These are phyloP conservation scores for Drosophila albomicans DNA, from an alignment of 1,140 invertebrate genomes.

Conservation along the genomic window DNA sequence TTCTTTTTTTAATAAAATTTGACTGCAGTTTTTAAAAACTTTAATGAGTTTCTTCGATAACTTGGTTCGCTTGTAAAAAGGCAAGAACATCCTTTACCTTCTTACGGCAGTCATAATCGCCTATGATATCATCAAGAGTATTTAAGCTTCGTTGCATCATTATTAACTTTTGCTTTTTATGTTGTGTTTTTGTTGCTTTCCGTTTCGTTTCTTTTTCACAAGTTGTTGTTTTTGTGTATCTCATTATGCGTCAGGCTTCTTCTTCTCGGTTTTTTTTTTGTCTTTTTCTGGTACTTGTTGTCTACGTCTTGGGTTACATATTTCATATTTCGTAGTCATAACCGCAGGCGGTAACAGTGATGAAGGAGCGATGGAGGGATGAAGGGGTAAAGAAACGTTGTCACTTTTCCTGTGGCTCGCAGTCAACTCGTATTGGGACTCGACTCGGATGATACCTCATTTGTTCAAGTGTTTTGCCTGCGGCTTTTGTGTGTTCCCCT, in stretches of 20 bases:
- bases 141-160: slow-evolving; percentile 29
- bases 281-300: slow-evolving; percentile 21
- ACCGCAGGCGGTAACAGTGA: slow-evolving; percentile 3
- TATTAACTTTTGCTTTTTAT: slow-evolving; percentile 20
- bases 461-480: slow-evolving; percentile 76
- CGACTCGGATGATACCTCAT: slow-evolving; percentile 61
- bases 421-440: slow-evolving; percentile 46
- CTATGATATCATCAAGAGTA: slow-evolving; percentile 27
- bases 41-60: too few species aligned
- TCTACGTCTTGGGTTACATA: slow-evolving; percentile 78
- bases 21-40: too few species aligned
- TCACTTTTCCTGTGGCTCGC: slow-evolving; percentile 48
- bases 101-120: background rate
- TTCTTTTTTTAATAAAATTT: too few species aligned
- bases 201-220: slow-evolving; percentile 57
- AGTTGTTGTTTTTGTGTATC: slow-evolving; percentile 59
- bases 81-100: background rate
- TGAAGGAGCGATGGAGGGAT: too few species aligned
- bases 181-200: slow-evolving; percentile 55
- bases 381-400: slow-evolving; percentile 22
- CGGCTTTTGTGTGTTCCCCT: slow-evolving; percentile 42
- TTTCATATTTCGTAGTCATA: slow-evolving; percentile 74
- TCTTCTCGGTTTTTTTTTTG: background rate
- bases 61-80: too few species aligned
- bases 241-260: slow-evolving; percentile 73